Base-by-base conservation (phyloP, 2,888 invertebrate genomes). In the Habrosyne pyritoides region DNA sequence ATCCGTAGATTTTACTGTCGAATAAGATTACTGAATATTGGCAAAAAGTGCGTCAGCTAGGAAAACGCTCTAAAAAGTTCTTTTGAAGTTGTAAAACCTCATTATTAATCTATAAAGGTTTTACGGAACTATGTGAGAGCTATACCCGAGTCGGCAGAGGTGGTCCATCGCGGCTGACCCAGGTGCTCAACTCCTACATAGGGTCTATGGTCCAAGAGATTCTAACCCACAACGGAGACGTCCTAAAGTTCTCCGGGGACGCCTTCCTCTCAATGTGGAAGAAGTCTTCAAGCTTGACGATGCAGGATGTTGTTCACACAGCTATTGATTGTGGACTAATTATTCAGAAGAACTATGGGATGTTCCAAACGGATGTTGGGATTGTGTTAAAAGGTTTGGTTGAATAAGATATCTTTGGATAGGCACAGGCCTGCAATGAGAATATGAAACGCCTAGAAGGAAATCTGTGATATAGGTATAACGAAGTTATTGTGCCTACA, bases 171-270 rank as follows among this genome's bases (percentile, higher is more conserved):
- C 93, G 94, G 55, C 84, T 96, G 47, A 95, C 95, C 0, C 94
- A 94, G 73, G 95, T 95, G 0, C 79, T 96, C 5, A 96, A 96
- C 84, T 93, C 93, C 2, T 96, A 95, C 78, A 94, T 96, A 64
- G 95, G 95, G 0, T 93, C 95, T 0, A 94, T 96, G 93, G 94
- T 95, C 0, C 95, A 95, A 71, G 95, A 95, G 76, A 94, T 95
- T 59, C 78, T 95, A 28, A 93, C 93, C 0, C 94, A 94, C 63
- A 93, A 94, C 53, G 95, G 95, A 0, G 95, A 95, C 63, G 93
- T 95, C 1, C 81, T 95, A 0, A 95, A 95, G 77, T 95, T 95
- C 73, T 94, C 95, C 10, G 95, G 93, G 1, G 95, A 95, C 63
- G 95, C 95, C 2, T 94, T 95, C 71, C 85, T 95, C 1, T 94